These are phyloP conservation scores for Clarias batrachus DNA, from an alignment of 2,113 vertebrate species.

Conservation along the genomic window DNA sequence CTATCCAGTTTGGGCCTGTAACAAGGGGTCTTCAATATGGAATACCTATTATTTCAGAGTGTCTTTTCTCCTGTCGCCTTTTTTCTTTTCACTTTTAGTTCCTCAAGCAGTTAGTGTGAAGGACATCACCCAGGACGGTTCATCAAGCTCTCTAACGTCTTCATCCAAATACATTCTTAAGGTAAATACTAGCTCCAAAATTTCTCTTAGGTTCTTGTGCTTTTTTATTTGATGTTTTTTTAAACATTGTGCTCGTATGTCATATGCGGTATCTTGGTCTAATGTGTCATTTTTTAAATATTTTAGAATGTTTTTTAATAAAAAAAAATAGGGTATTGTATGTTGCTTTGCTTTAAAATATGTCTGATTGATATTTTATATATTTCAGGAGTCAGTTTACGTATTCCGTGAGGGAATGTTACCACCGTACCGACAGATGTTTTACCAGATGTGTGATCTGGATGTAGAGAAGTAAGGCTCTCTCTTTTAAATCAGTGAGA, in stretches of 20 bases:
- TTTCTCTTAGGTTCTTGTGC: not conserved
- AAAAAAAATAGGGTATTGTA: not conserved
- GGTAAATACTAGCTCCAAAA: constrained; percentile 62
- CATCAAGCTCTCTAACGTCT: constrained; percentile 61
- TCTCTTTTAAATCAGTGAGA: not conserved
- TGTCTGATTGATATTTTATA: not conserved
- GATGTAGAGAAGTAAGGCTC: constrained; percentile 82
- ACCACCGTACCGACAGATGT: constrained; percentile 97
- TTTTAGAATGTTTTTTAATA: not conserved
- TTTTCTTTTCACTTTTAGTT: constrained; percentile 64
- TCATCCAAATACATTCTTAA: constrained; percentile 82
- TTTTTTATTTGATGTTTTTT: not conserved
- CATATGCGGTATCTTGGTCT: not conserved
- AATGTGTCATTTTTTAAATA: not conserved
- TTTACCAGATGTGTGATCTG: constrained; percentile 96
- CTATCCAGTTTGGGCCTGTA: not conserved
- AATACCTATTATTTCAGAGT: not conserved
- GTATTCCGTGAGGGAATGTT: constrained; percentile 86
- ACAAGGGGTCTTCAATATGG: not conserved
- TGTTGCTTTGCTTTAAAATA: not conserved
- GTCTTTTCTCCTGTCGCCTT: not conserved
- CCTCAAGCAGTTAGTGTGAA: constrained; percentile 80
- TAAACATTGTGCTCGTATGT: not conserved
- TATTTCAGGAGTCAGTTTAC: constrained; percentile 83
- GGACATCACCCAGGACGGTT: constrained; percentile 79